Base-by-base conservation (phyloP, 2,888 invertebrate genomes). In the Lutraria lutraria region DNA sequence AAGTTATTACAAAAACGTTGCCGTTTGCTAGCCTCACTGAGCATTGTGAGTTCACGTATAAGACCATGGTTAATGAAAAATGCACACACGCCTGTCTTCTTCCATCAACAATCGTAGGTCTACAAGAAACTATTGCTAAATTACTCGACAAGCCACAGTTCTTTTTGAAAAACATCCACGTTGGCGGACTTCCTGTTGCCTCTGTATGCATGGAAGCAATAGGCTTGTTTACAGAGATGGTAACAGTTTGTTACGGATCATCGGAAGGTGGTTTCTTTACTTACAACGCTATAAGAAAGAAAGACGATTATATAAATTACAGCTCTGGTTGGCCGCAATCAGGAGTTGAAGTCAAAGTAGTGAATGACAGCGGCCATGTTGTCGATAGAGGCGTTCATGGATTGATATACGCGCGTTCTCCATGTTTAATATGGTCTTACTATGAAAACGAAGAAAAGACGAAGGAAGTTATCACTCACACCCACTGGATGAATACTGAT, bases 401-500 rank as follows among this genome's bases (percentile, higher is more conserved):
- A 15, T 29, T 53, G 12, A 81, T 90, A 3, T 79, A 87, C 72
- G 86, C 85, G 3, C 82, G 90, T 29, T 82, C 88, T 12, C 88
- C 88, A 29, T 53, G 85, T 21, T 19, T 90, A 29, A 85, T 89
- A 21, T 31, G 31, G 29, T 43, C 80, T 3, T 90, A 90, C 43
- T 85, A 53, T 52, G 80, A 85, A 0, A 53, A 89, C 8, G 54
- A 29, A 31, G 76, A 76, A 21, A 85, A 76, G 52, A 87, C 90
- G 19, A 81, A 83, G 31, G 85, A 85, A 80, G 88, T 81, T 0
- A 60, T 90, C 13, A 80, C 83, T 1, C 13, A n/a, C 0, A 56
- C 53, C n/a, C 76, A 82, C 12, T 90, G 90, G 90, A 87, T 91
- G 86, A 86, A 91, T 56, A 89, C 89, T 1, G 89, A 91, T 76